Evolutionary conservation across 2,888 invertebrate genomes (phyloP).

Genomic region (Diploptera punctata): DNA sequence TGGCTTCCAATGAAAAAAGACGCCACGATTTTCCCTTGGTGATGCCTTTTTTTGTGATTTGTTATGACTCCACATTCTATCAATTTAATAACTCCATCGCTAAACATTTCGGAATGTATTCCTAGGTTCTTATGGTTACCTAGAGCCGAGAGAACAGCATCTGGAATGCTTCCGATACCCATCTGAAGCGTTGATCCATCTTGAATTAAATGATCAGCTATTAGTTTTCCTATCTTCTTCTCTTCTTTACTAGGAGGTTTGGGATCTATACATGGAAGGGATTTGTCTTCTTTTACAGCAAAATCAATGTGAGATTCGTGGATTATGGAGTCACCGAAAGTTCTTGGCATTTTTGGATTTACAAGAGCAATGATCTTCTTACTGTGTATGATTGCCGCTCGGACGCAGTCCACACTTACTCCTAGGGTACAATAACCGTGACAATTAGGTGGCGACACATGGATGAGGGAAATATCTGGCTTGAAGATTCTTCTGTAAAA

Average conservation of each 20-base stretch:
- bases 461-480: slow-evolving; percentile 83
- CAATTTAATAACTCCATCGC: slow-evolving; percentile 90
- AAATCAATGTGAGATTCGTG: slow-evolving; percentile 92
- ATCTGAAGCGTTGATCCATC: slow-evolving; percentile 44
- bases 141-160: slow-evolving; percentile 83
- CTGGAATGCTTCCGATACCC: slow-evolving; percentile 96
- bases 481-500: slow-evolving; percentile 85
- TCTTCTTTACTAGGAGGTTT: not conserved
- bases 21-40: slow-evolving; percentile 88
- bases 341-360: slow-evolving; percentile 89
- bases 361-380: slow-evolving; percentile 80
- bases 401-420: slow-evolving; percentile 90
- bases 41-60: slow-evolving; percentile 80
- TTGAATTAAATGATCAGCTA: slow-evolving; percentile 21
- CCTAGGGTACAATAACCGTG: slow-evolving; percentile 94
- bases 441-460: slow-evolving; percentile 85
- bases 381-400: slow-evolving; percentile 83
- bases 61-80: slow-evolving; percentile 87
- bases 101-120: slow-evolving; percentile 97
- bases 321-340: slow-evolving; percentile 90
- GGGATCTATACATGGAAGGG: not conserved
- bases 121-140: slow-evolving; percentile 90
- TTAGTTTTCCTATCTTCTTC: not conserved
- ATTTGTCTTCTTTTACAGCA: slow-evolving; percentile 65
- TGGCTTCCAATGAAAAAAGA: slow-evolving; percentile 91